Evolutionary conservation across 2,797 vertebrate genomes (phyloP), one percentile per base, ranked within the genome.

Genomic region (Schizopygopsis malacanthus): DNA sequence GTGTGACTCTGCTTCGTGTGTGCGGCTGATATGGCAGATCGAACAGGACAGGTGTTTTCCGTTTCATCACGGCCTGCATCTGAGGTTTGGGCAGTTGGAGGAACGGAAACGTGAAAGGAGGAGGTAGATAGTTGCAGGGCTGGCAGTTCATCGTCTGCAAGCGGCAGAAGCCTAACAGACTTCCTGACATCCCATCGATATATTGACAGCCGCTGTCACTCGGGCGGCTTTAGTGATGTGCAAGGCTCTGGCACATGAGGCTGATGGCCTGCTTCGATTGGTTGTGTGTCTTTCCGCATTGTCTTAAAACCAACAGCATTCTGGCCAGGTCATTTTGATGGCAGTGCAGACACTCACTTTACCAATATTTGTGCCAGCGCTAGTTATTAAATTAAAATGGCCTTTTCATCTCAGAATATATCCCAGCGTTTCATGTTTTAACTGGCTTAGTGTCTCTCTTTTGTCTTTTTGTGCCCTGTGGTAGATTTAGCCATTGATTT

Each of bases 121-220:
- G 43, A 33, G 22, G 56, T 8, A 56, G 86, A 72, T 82, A 86
- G 86, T 88, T 82, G 85, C 86, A 77, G 84, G 54, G 69, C 78
- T 90, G 91, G 87, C 91, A 91, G 87, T 90, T 90, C 87, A 92
- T 91, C 87, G 81, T 88, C 87, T 87, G 84, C 80, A 87, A 84
- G 86, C 72, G 47, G 83, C 86, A 91, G 91, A 91, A 92, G 90
- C 88, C 87, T 94, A 95, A 95, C 92, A 92, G 93, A 95, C 91
- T 94, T 95, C 95, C 89, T 94, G 94, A 95, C 94, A 92, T 84
- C 59, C 89, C 90, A 90, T 94, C 95, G 92, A 96, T 95, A 94
- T 95, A 95, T 96, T 94, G 95, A 95, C 93, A 92, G 87, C 70
- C 16, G 92, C 92, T 94, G 93, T 93, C 93, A 93, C 94, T 92